phyloP scores from a whole-genome alignment of 2,797 vertebrate genomes.

The Diglossa cyanea region DNA sequence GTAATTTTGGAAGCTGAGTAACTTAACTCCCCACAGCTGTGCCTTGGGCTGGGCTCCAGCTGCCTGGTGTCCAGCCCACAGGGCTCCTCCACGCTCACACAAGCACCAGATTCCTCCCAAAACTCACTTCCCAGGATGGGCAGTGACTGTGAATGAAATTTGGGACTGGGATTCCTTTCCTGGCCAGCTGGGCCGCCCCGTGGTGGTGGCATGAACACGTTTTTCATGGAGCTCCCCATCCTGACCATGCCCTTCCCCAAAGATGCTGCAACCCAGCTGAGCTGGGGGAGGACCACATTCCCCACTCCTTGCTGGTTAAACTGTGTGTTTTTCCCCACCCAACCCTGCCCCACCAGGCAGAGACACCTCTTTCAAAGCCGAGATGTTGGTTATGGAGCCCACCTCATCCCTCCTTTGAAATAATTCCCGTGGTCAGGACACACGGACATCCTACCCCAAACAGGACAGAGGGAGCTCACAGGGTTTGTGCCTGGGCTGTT shows the following conservation, averaged over 20 bases:
- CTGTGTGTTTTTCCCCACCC: neutral
- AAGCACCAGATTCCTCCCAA: neutral
- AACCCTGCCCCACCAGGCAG: neutral
- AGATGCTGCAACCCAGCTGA: neutral
- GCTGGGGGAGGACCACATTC: neutral
- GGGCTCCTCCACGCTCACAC: neutral
- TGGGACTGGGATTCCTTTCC: neutral
- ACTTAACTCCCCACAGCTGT: constrained; percentile 51
- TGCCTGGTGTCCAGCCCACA: neutral
- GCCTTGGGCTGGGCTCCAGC: constrained; percentile 55
- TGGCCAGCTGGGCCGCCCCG: neutral
- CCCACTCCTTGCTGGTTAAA: fast-evolving
- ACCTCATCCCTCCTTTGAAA: neutral
- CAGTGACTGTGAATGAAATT: neutral
- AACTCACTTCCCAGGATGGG: constrained; percentile 39
- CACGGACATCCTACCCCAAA: fast-evolving
- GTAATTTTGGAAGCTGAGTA: constrained; percentile 13
- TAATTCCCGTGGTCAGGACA: neutral
- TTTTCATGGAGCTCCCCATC: neutral
- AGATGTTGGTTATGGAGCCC: fast-evolving
- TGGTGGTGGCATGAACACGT: fast-evolving
- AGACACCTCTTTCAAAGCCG: neutral
- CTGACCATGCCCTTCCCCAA: fast-evolving
- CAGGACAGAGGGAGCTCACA: neutral
- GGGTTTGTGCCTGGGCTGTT: neutral